Evolutionary conservation across 2,113 vertebrate species (phyloP).

Genomic region (Setophaga coronata): DNA sequence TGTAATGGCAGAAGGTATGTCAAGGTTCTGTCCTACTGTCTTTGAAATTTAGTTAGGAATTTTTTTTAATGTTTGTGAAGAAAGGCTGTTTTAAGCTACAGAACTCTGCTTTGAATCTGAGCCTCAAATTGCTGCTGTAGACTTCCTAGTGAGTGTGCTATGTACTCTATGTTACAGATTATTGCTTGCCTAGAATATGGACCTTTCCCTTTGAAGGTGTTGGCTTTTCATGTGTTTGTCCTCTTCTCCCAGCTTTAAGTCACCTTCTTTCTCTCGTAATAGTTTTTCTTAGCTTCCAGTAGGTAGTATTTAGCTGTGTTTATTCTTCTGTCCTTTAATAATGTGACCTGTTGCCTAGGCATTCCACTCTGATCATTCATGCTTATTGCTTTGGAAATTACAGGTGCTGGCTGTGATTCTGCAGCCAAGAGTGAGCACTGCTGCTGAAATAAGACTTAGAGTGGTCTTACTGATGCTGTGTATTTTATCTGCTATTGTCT

Average conservation of each 20-base stretch:
- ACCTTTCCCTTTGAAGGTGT: not conserved
- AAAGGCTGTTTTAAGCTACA: not conserved
- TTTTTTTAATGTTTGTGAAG: not conserved
- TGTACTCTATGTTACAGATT: not conserved
- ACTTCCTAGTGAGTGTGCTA: not conserved
- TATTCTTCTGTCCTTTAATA: constrained; percentile 14
- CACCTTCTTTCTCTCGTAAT: not conserved
- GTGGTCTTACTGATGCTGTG: not conserved
- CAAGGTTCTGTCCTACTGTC: not conserved
- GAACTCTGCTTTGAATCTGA: not conserved
- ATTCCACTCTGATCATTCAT: constrained; percentile 6
- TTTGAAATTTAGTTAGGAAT: not conserved
- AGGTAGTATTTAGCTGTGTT: not conserved
- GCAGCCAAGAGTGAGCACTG: not conserved
- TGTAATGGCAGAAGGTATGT: not conserved
- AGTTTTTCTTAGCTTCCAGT: not conserved
- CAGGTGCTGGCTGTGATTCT: constrained; percentile 8
- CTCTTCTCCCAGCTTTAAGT: not conserved
- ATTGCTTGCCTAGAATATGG: not conserved
- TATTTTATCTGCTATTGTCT: not conserved
- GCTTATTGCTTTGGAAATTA: not conserved
- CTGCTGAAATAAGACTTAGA: constrained; percentile 14
- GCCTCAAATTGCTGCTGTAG: not conserved
- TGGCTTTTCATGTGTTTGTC: not conserved
- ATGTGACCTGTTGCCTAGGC: not conserved